Evolutionary conservation across 2,888 invertebrate species (phyloP).

Genomic region (Drosophila nigricruria): DNA sequence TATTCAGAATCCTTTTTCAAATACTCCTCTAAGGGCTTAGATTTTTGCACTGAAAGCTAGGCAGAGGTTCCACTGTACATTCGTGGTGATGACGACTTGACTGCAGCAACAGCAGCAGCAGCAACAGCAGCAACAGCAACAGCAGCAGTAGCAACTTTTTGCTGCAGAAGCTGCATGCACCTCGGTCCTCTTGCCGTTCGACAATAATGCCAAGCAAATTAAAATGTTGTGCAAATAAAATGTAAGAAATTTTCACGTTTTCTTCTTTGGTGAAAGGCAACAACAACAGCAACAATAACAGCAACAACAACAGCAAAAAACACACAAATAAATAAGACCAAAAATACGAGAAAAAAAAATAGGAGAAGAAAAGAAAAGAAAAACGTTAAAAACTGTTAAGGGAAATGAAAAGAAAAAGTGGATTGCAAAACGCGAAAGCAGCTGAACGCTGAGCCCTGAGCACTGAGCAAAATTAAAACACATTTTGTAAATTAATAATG

Average conservation of each 20-base stretch:
- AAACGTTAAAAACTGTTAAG: conserved; percentile 34
- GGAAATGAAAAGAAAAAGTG: conserved; percentile 33
- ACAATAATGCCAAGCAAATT: conserved; percentile 57
- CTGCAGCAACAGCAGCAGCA: conserved; percentile 19
- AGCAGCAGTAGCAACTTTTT: conserved; percentile 17
- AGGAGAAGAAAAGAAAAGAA: not conserved
- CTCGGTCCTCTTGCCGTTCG: not conserved
- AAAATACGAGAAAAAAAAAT: not conserved
- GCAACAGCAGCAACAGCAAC: conserved; percentile 10
- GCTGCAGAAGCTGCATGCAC: conserved; percentile 14
- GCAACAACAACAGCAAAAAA: not conserved
- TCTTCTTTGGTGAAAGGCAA: conserved; percentile 38
- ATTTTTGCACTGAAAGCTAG: not conserved
- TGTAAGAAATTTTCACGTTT: conserved; percentile 54
- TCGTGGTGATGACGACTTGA: conserved; percentile 28
- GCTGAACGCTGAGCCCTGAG: conserved; percentile 21
- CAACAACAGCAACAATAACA: conserved; percentile 2
- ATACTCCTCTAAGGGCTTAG: not conserved
- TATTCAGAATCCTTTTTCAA: not conserved
- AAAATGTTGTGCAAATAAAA: conserved; percentile 67
- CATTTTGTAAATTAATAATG: conserved; percentile 65
- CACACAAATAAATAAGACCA: conserved; percentile 1
- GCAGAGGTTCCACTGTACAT: not conserved
- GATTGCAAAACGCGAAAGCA: conserved; percentile 23
- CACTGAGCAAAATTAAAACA: conserved; percentile 42